Conservation (phyloP, 2,797 vertebrate genomes). For the Alca torda region DNA sequence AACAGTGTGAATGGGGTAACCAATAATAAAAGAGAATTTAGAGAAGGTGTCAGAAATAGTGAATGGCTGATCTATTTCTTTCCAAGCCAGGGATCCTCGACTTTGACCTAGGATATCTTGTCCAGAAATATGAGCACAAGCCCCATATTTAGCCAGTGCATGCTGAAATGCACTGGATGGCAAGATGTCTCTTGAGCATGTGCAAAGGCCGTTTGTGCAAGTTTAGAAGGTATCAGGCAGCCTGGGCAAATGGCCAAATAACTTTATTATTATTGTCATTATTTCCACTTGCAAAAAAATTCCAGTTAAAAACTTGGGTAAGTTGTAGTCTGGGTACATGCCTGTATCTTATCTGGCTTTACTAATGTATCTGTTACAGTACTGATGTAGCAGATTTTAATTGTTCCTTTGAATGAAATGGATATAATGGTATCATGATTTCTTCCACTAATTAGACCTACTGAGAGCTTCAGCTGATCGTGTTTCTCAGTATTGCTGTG, state of each 20-base stretch:
- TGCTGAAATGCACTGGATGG: background rate
- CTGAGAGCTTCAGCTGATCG: background rate
- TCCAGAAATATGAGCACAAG: background rate
- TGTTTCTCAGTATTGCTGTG: background rate
- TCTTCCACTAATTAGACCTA: background rate
- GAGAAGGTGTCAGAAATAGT: background rate
- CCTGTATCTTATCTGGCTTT: background rate
- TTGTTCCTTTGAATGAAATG: constrained; percentile 6
- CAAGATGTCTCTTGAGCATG: background rate
- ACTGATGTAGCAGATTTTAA: background rate
- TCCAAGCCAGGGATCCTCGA: background rate
- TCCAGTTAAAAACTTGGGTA: background rate
- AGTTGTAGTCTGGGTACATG: background rate
- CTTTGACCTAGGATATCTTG: background rate
- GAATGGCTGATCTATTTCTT: background rate
- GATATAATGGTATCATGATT: background rate
- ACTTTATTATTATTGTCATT: background rate
- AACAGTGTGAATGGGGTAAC: background rate
- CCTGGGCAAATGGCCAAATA: background rate
- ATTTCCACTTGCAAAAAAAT: background rate
- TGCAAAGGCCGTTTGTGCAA: background rate
- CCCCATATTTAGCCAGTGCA: background rate
- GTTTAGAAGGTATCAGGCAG: background rate
- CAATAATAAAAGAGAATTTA: background rate
- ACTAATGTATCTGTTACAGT: background rate